Evolutionary conservation across 2,888 invertebrate genomes (phyloP).

Genomic region (Cataglyphis rosenhaueri): DNA sequence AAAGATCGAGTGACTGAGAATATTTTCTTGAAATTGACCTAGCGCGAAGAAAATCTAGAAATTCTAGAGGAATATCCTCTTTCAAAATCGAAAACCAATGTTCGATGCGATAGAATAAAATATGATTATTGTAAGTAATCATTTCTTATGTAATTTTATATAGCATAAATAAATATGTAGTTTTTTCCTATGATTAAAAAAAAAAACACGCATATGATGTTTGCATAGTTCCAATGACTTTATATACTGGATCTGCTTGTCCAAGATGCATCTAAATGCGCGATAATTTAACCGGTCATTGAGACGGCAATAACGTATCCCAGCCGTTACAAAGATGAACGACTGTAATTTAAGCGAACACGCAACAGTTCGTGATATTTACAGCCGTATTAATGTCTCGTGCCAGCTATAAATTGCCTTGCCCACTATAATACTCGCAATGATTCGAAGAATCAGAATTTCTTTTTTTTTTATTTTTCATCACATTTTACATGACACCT

Average conservation of each 20-base stretch:
- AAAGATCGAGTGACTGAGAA: constrained; percentile 7
- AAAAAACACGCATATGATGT: not conserved
- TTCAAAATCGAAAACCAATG: not conserved
- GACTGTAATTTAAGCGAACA: constrained; percentile 79
- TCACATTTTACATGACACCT: not conserved
- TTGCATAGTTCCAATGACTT: constrained; percentile 18
- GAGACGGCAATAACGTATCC: constrained; percentile 44
- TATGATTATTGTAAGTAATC: not conserved
- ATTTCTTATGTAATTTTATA: not conserved
- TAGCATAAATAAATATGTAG: not conserved
- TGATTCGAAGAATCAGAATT: constrained; percentile 16
- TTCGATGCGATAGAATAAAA: not conserved
- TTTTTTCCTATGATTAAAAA: not conserved
- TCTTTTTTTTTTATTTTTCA: not conserved
- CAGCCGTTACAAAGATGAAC: constrained; percentile 66
- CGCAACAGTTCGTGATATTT: constrained; percentile 72
- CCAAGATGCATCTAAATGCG: constrained; percentile 37
- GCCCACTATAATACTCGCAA: constrained; percentile 12
- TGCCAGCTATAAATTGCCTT: constrained; percentile 37
- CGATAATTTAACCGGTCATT: constrained; percentile 46
- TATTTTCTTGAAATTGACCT: constrained; percentile 52
- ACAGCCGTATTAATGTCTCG: constrained; percentile 43
- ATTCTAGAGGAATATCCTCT: constrained; percentile 22
- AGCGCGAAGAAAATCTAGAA: constrained; percentile 33
- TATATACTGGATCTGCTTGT: not conserved